Percentiles rank a stretch among this genome's conserved stretches.
phyloP scores from a whole-genome alignment of 2,113 vertebrate species.

The Gopherus flavomarginatus region DNA sequence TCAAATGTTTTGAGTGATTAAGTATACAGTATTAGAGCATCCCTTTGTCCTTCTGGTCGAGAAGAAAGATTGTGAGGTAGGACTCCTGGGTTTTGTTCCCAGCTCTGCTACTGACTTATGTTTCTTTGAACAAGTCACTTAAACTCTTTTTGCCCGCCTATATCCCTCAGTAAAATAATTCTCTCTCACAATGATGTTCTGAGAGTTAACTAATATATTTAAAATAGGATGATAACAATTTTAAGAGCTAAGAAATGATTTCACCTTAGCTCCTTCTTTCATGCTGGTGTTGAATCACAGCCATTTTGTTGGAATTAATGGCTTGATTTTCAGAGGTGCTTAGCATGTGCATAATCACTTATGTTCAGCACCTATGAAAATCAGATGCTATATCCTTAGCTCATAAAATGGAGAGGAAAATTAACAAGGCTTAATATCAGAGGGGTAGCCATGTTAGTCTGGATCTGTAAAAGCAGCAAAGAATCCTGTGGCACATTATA shows the following conservation, averaged over 20 bases:
- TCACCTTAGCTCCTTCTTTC: not conserved
- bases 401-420: slow-evolving; percentile 40
- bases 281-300: not conserved
- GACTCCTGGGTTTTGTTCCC: slow-evolving; percentile 37
- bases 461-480: too few relatives aligned
- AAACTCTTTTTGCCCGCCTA: slow-evolving; percentile 23
- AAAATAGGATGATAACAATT: not conserved
- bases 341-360: not conserved
- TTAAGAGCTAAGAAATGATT: not conserved
- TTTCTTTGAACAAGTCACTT: not conserved
- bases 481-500: too few relatives aligned
- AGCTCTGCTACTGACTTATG: not conserved
- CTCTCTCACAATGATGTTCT: not conserved
- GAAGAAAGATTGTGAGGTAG: not conserved
- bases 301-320: not conserved
- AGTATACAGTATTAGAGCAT: slow-evolving; percentile 5
- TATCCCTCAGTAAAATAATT: slow-evolving; percentile 7
- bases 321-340: slow-evolving; percentile 11
- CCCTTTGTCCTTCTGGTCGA: slow-evolving; percentile 1
- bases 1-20: not conserved
- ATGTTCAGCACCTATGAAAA: not conserved
- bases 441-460: too few relatives aligned
- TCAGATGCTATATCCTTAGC: slow-evolving; percentile 30
- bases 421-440: not conserved
- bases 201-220: not conserved